Base-by-base conservation (phyloP, 2,888 invertebrate genomes). In the Epinotia demarniana region DNA sequence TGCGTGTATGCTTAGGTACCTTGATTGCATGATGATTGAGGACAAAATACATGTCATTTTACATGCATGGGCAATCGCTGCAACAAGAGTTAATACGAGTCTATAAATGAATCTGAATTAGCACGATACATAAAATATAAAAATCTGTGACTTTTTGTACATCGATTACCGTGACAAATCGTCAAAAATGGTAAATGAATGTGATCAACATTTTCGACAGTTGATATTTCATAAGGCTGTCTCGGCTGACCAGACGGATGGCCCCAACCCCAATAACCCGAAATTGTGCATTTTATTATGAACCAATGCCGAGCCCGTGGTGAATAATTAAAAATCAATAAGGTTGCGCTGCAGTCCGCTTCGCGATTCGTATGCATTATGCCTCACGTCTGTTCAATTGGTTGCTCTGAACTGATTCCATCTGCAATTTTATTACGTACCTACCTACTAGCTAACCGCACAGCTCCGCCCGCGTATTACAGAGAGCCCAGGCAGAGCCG, bases 281-380 rank as follows among this genome's bases (percentile, higher is more conserved):
- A 77, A 77, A 76, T 73, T 78, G 73, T 77, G 58, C 64, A 61
- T 75, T 78, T 79, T 75, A 79, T 76, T 78, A 71, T 70, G 57
- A 73, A 74, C 72, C 77, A 75, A 64, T 76, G 67, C 72, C 73
- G 62, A 61, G 12, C 58, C 18, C 19, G 66, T 62, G 55, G 72
- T 63, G 33, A 74, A 74, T 79, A 79, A 80, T 78, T 75, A 76
- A 78, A 79, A 81, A 80, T 79, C 78, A 79, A 81, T 81, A 81
- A 18, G n/a, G 55, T 74, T 75, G 78, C 46, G 18, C 53, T 67
- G 66, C 71, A 46, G 61, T 58, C 19, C 16, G 9, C 23, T 27
- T 46, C 19, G 46, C 46, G 12, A 60, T 70, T 70, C n/a, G 49
- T 53, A 70, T 71, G 62, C 62, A 53, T 53, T 53, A 53, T 70